phyloP scores from a whole-genome alignment of 2,113 vertebrate genomes.

The Passer montanus region DNA sequence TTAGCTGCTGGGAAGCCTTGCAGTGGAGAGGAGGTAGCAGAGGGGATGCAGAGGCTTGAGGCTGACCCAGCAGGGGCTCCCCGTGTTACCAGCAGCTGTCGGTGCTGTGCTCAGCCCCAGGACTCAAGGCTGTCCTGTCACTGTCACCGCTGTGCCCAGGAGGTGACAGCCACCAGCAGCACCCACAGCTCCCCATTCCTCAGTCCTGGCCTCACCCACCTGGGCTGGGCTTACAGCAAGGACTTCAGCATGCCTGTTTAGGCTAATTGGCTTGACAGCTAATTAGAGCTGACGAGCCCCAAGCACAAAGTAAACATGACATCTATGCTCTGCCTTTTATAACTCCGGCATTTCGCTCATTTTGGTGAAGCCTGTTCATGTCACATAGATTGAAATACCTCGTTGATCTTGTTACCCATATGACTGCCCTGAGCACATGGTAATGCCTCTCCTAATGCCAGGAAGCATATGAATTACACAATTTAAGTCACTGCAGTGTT shows the following conservation, averaged over 20 bases:
- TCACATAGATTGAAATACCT: neutral
- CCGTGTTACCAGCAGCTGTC: neutral
- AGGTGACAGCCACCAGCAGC: neutral
- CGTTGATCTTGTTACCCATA: conserved; percentile 6
- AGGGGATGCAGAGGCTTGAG: neutral
- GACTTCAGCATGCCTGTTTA: neutral
- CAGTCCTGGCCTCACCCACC: neutral
- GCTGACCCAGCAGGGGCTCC: neutral
- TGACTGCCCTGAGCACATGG: neutral
- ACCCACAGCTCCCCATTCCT: rapidly evolving
- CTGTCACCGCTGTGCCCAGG: neutral
- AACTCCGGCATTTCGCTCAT: neutral
- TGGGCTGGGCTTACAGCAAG: neutral
- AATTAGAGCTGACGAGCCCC: neutral
- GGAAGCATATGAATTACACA: neutral
- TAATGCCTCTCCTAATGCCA: neutral
- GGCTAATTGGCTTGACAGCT: conserved; percentile 38
- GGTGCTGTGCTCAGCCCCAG: neutral
- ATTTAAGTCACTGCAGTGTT: neutral
- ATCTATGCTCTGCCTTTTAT: neutral
- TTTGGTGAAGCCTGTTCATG: conserved; percentile 2
- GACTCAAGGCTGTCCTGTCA: neutral
- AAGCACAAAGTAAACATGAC: conserved; percentile 37
- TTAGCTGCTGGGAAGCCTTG: neutral
- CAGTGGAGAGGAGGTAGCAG: neutral